Base-by-base conservation (phyloP, 2,888 invertebrate genomes). In the Hofmannophila pseudospretella region DNA sequence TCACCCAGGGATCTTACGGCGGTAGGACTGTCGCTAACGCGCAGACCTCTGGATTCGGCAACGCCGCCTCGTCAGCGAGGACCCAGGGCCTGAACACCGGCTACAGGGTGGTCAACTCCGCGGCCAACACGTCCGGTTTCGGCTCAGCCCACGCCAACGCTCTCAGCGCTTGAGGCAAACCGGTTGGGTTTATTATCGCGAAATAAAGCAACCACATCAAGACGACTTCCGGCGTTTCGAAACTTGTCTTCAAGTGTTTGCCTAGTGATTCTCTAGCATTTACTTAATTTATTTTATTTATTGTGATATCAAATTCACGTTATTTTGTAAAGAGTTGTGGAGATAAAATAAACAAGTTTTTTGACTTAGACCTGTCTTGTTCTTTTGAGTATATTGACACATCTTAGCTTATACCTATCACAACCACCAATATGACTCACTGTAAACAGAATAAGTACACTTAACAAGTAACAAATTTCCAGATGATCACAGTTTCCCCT, bases 401-500 rank as follows among this genome's bases (percentile, higher is more conserved):
- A 20, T 20, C 7, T 2, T 23, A n/a, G 7, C 8, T 5, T 23
- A 5, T 23, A 4, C 4, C 23, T 23, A 23, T 11, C 16, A 32
- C 19, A 32, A 4, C 5, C 16, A 16, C 16, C 16, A 16, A 16
- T 16, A 4, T 16, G 5, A 16, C 16, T 5, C 16, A 16, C 5
- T 4, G 3, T 4, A 16, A 4, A 16, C 3, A 4, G 3, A 16
- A 16, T 16, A 16, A 16, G 16, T 16, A 16, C 3, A 16, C 3
- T 4, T 16, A 4, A 16, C 9, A 4, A 13, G 8, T 7, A 10
- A 11, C 2, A 16, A 34, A 38, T n/a, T 7, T 27, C 25, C 3
- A 7, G 27, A 7, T 12, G n/a, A 36, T 88, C 85, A 94, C 54
- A 93, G 76, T 63, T 90, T 92, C 14, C 94, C 90, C 60, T 92